These are phyloP conservation scores for Lithobates pipiens DNA, from an alignment of 2,797 vertebrate genomes.

Conservation along the genomic window DNA sequence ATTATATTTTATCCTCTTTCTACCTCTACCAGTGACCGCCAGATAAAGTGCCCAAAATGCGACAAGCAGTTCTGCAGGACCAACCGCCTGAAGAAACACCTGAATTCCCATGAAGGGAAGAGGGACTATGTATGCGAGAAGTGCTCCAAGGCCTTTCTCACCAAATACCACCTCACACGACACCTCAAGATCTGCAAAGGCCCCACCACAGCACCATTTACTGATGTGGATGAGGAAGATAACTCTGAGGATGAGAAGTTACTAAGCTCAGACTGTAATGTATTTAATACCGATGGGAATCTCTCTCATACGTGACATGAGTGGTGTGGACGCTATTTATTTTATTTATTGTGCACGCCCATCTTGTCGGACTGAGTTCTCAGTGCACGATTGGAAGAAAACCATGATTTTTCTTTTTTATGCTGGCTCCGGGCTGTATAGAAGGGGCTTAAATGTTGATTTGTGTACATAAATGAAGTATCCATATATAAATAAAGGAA, in stretches of 20 bases:
- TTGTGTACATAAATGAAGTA: constrained; percentile 16
- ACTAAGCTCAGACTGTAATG: constrained; percentile 64
- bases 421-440: background rate
- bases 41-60: constrained; percentile 95
- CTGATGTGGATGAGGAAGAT: constrained; percentile 81
- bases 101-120: constrained; percentile 96
- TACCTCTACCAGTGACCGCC: constrained; percentile 81
- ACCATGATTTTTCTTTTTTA: background rate
- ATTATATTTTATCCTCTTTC: too few relatives aligned
- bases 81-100: constrained; percentile 96
- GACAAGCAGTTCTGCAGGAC: constrained; percentile 94
- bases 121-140: constrained; percentile 97
- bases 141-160: constrained; percentile 96
- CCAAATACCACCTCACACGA: constrained; percentile 96
- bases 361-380: background rate
- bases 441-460: background rate
- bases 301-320: constrained; percentile 45
- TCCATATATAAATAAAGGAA: constrained; percentile 3
- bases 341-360: constrained; percentile 37
- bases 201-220: constrained; percentile 78
- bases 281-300: constrained; percentile 27
- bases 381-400: background rate
- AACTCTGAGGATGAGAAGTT: constrained; percentile 78
- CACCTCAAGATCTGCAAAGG: constrained; percentile 98
- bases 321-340: constrained; percentile 33